phyloP scores from a whole-genome alignment of 2,797 vertebrate genomes.

The Lithobates pipiens region DNA sequence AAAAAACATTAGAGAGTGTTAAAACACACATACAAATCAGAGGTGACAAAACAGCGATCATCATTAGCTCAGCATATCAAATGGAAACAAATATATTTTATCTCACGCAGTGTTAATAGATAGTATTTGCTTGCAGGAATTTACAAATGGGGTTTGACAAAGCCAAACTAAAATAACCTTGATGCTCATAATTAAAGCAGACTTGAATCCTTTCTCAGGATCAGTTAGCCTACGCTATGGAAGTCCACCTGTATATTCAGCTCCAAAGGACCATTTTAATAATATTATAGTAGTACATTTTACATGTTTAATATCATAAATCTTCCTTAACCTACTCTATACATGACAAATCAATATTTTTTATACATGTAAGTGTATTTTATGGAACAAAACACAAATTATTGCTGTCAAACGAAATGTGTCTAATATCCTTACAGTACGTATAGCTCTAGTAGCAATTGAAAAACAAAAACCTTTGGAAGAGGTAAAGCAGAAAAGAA shows the following conservation, averaged over 20 bases:
- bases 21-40: not conserved
- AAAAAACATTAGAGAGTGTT: conserved; percentile 15
- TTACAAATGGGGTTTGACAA: conserved; percentile 15
- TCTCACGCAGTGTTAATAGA: not conserved
- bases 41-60: conserved; percentile 9
- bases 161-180: not conserved
- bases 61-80: not conserved
- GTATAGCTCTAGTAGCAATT: no score
- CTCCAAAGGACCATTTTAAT: no score
- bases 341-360: no score
- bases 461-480: no score
- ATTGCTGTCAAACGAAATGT: no score
- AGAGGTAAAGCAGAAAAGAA: no score
- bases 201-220: not conserved
- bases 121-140: not conserved
- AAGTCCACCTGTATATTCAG: not conserved
- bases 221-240: not conserved
- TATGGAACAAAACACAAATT: no score
- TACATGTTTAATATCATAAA: no score
- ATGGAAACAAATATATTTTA: not conserved
- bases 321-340: no score
- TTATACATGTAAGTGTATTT: no score
- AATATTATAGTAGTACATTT: no score
- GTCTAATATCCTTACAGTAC: no score
- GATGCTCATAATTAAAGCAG: conserved; percentile 1